phyloP scores from a whole-genome alignment of 2,888 invertebrate species.

The Sarcophaga rosellei region DNA sequence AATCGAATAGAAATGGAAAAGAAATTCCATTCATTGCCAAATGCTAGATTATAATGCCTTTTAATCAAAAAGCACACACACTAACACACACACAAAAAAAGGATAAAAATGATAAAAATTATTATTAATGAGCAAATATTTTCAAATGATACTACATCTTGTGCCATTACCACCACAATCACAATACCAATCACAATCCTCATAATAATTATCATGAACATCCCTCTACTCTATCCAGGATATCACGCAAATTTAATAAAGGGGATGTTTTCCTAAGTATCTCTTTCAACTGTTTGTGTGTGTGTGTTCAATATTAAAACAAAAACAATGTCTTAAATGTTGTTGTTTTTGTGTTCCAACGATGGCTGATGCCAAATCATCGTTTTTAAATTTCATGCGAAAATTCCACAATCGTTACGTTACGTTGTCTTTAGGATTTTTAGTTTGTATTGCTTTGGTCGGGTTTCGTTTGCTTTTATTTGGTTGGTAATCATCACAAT shows the following conservation, averaged over 20 bases:
- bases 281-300: no score
- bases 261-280: no score
- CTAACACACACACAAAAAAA: neutral
- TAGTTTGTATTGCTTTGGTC: constrained; percentile 14
- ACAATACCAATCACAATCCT: constrained; percentile 1
- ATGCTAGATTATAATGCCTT: constrained; percentile 58
- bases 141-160: constrained; percentile 53
- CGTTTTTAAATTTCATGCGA: neutral
- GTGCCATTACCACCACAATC: constrained; percentile 8
- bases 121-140: constrained; percentile 68
- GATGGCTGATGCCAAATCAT: neutral
- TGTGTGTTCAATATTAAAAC: neutral
- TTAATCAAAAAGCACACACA: constrained; percentile 3
- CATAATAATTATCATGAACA: neutral
- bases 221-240: neutral
- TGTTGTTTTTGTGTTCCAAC: neutral
- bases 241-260: no score
- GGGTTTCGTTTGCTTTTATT: constrained; percentile 36
- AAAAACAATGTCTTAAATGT: neutral
- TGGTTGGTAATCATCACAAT: constrained; percentile 52
- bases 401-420: neutral
- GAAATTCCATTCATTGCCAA: constrained; percentile 50
- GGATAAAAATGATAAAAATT: constrained; percentile 35
- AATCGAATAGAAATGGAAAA: constrained; percentile 24
- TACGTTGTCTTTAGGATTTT: neutral